Percentiles rank a stretch among this genome's conserved stretches.
phyloP scores from a whole-genome alignment of 2,797 vertebrate species.

The Halcyon chelicuti region DNA sequence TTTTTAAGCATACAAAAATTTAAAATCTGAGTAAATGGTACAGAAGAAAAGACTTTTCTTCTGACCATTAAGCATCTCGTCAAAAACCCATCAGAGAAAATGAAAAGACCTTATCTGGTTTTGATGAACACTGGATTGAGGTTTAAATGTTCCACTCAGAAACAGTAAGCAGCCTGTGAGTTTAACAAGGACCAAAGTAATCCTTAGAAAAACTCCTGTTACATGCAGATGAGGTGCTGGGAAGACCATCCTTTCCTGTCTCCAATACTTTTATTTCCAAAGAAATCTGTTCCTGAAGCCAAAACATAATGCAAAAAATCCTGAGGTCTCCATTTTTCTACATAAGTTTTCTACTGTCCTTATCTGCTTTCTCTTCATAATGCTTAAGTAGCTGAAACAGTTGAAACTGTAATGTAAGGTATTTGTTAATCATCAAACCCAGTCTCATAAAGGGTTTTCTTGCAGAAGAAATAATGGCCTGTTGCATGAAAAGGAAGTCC shows the following conservation, averaged over 20 bases:
- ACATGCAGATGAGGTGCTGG: accelerated
- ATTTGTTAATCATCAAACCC: background rate
- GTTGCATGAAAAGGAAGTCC: background rate
- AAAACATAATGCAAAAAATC: background rate
- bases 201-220: background rate
- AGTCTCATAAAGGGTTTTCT: background rate
- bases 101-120: background rate
- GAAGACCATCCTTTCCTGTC: background rate
- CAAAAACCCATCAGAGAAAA: background rate
- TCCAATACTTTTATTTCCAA: background rate
- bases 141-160: background rate
- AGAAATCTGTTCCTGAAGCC: background rate
- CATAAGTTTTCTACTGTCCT: background rate
- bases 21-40: background rate
- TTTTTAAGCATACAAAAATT: background rate
- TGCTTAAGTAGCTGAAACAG: background rate
- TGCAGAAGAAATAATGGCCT: background rate
- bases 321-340: background rate
- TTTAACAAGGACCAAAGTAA: background rate
- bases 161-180: background rate
- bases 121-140: background rate
- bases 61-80: background rate
- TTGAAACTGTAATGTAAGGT: background rate
- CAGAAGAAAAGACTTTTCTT: background rate
- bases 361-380: background rate